Evolutionary conservation across 2,797 vertebrate genomes (phyloP).

Genomic region (Cryptoblepharus egeriae): DNA sequence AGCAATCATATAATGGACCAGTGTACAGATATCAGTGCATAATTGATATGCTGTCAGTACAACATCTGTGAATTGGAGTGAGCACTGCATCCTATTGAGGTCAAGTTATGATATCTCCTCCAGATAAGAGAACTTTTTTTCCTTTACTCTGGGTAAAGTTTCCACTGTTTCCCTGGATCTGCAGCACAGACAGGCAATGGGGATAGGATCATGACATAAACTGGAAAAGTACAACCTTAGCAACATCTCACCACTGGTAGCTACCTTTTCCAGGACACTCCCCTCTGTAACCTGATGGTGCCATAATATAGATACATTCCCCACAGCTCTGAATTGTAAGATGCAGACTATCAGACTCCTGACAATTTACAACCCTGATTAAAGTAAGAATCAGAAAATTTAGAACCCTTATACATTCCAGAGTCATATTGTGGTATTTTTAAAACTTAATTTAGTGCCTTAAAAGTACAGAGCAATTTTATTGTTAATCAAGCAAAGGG

Average conservation of each 20-base stretch:
- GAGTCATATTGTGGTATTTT: background rate
- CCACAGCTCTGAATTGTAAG: background rate
- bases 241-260: background rate
- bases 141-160: too few species aligned
- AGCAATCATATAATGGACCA: too few species aligned
- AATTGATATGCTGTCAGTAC: too few species aligned
- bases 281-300: background rate
- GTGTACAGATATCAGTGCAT: too few species aligned
- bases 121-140: too few species aligned
- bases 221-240: background rate
- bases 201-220: too few species aligned
- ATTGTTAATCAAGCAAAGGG: background rate
- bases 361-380: background rate
- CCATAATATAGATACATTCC: background rate
- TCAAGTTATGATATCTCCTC: too few species aligned
- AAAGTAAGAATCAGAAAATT: background rate
- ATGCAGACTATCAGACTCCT: background rate
- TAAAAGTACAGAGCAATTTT: constrained; percentile 2
- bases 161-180: too few species aligned
- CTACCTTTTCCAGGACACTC: background rate
- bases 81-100: too few species aligned
- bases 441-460: constrained; percentile 10
- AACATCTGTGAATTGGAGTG: too few species aligned
- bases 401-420: background rate
- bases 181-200: too few species aligned